Percentiles rank a stretch among this genome's conserved stretches.
Conservation (phyloP, 2,113 vertebrate species). For the Dasyurus viverrinus region DNA sequence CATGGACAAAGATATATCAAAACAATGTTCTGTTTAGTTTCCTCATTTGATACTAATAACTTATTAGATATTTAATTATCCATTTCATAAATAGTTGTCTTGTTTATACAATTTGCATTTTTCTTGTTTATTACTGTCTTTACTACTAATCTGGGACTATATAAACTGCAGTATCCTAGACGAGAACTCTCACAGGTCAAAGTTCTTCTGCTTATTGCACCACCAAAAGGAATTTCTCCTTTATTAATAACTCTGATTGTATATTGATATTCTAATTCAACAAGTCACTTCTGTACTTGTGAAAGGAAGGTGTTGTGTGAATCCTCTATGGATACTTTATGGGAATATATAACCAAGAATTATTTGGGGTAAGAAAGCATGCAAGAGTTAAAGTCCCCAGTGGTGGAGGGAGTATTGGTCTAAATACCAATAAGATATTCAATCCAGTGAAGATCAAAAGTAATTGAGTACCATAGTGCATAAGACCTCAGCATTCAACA, state of each 20-base stretch:
- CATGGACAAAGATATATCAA: conserved; percentile 22
- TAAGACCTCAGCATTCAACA: neutral
- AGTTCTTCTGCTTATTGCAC: neutral
- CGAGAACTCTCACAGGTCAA: neutral
- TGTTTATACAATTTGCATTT: conserved; percentile 51
- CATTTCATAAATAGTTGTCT: conserved; percentile 45
- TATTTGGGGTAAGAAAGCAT: neutral
- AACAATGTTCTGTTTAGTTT: conserved; percentile 44
- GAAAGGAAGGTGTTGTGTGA: neutral
- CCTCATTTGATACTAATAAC: neutral
- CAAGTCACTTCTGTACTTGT: neutral
- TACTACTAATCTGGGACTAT: neutral
- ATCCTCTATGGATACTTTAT: neutral
- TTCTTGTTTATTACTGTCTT: conserved; percentile 1
- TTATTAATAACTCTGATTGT: conserved; percentile 5
- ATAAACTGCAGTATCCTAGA: neutral
- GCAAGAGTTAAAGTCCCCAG: neutral
- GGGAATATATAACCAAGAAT: neutral
- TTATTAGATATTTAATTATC: conserved; percentile 58
- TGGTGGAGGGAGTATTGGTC: neutral
- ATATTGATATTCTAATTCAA: neutral
- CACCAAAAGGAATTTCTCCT: conserved; percentile 32
- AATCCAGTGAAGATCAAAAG: neutral
- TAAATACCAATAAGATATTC: neutral
- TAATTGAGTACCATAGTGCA: neutral